Conservation (phyloP, 2,797 vertebrate species). For the Hydrophis major region DNA sequence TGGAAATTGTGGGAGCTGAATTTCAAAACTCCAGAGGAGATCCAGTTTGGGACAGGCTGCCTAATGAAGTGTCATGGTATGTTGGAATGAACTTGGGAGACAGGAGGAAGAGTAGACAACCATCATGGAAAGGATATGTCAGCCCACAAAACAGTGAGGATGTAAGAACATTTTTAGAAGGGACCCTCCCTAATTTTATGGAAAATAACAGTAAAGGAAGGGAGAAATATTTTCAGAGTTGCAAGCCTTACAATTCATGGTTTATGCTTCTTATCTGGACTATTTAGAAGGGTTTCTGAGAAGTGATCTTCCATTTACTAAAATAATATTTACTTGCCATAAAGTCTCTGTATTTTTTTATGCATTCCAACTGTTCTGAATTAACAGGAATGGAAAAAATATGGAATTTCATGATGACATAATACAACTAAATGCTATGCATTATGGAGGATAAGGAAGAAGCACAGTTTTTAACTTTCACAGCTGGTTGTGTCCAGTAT, state of each 20-base stretch:
- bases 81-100: background rate
- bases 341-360: background rate
- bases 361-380: background rate
- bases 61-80: background rate
- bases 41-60: background rate
- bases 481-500: background rate
- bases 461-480: background rate
- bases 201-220: background rate
- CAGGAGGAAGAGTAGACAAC: background rate
- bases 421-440: background rate
- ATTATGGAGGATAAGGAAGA: background rate
- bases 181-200: background rate
- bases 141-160: background rate
- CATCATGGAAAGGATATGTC: background rate
- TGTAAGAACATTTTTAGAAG: background rate
- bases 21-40: background rate
- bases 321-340: background rate
- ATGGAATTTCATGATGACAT: background rate
- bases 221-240: background rate
- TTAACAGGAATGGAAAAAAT: background rate
- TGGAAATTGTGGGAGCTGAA: background rate
- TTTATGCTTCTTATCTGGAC: background rate
- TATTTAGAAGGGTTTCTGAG: background rate
- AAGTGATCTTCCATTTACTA: background rate
- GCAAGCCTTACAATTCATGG: background rate